These are phyloP conservation scores for Cyclophora albipunctata DNA, from an alignment of 2,888 invertebrate species.

Conservation along the genomic window DNA sequence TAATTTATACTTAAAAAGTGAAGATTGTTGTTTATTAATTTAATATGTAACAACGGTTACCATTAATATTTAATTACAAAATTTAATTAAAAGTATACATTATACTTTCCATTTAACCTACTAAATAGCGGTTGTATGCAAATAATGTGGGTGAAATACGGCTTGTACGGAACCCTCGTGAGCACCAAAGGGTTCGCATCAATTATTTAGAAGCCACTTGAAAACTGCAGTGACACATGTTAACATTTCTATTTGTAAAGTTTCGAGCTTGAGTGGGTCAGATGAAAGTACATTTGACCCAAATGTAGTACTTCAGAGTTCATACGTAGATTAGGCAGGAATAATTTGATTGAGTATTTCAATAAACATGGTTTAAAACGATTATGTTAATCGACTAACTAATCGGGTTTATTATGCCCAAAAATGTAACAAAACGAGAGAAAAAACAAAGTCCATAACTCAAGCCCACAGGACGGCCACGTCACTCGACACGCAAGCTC, in stretches of 20 bases:
- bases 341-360: too few relatives aligned
- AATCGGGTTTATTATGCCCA: too few relatives aligned
- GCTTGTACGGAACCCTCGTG: constrained; percentile 48
- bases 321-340: too few relatives aligned
- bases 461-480: constrained; percentile 60
- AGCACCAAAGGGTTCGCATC: constrained; percentile 56
- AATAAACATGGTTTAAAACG: too few relatives aligned
- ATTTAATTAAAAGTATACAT: background rate
- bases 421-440: too few relatives aligned
- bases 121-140: constrained; percentile 22
- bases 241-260: constrained; percentile 43
- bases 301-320: too few relatives aligned
- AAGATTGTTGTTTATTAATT: too few relatives aligned
- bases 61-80: background rate
- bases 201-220: constrained; percentile 66
- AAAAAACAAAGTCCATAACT: constrained; percentile 56
- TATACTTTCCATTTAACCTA: constrained; percentile 2
- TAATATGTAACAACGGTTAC: too few relatives aligned
- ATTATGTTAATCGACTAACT: too few relatives aligned
- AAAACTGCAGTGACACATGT: constrained; percentile 71
- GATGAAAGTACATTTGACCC: too few relatives aligned
- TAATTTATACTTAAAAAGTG: too few relatives aligned
- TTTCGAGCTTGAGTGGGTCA: constrained; percentile 7
- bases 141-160: constrained; percentile 44
- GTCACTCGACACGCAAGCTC: constrained; percentile 70